Base-by-base conservation (phyloP, 2,113 vertebrate genomes). In the Pachypanchax playfairii region DNA sequence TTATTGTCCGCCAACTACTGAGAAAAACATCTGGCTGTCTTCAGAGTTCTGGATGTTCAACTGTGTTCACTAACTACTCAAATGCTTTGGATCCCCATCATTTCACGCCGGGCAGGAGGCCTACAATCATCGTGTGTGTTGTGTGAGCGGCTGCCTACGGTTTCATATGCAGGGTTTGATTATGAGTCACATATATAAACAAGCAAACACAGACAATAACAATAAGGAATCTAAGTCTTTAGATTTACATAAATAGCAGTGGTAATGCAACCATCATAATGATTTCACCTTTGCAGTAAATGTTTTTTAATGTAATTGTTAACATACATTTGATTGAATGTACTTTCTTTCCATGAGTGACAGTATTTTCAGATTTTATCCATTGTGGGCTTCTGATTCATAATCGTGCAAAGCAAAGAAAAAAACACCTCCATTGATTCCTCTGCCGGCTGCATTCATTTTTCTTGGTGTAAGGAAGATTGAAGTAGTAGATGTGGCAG, bases 1-100 rank as follows among this genome's bases (percentile, higher is more conserved):
- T 21, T 55, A 53, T 13, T 5, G 13, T 61, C 55, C 10, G 78
- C 80, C 80, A 80, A 55, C 66, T 79, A 51, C 61, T 54, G 70
- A 77, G 63, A 36, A 68, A 85, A 80, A 85, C 80, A 83, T 82
- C 82, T 82, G 82, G 68, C 69, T 76, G 59, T 44, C 36, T 63
- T 64, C 61, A 42, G 61, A 77, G 43, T 56, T 47, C 70, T 63
- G 65, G 65, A 74, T 65, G 60, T 71, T 73, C 42, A 14, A 35
- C 38, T 71, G 75, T 74, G 73, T 51, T 76, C 75, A 82, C 17
- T 56, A 84, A 69, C 63, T 75, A 72, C 80, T 85, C 62, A 52
- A 71, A 58, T 61, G 65, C 58, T 63, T 75, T 82, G 82, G 80
- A 80, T 71, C 47, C 5, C 43, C 56, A 61, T 59, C 62, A 65